Base-by-base conservation (phyloP, 2,797 vertebrate genomes). In the Catharus ustulatus region DNA sequence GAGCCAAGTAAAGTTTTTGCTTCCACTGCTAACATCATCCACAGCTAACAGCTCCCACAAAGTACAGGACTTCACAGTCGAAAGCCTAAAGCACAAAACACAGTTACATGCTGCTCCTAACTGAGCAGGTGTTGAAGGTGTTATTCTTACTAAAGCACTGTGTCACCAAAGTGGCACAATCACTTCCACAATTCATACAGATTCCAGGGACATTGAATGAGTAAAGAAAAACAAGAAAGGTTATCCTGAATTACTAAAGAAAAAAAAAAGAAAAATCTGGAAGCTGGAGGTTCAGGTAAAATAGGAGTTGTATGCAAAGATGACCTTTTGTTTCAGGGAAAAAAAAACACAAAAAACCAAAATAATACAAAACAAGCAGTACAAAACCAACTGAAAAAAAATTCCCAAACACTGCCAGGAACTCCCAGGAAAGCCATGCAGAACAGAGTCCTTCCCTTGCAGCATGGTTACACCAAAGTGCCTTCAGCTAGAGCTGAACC, bases 311-410 rank as follows among this genome's bases (percentile, higher is more conserved):
- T 57, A 49, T 13, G 62, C 34, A 38, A 57, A n/a, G 6, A 26
- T 0, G 0, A 54, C 7, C 5, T 62, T 49, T 27, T 4, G 7
- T 45, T 78, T 34, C 43, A 52, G 32, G 1, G 22, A 0, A 0
- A 6, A 55, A 17, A 1, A 16, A 49, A 3, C 3, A 46, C 48
- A 26, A 49, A 34, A 1, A 52, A 17, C 10, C 4, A 26, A 13
- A 63, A 24, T 4, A 22, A 21, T 6, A n/a, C 20, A 42, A 40
- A 40, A 18, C 13, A 46, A 34, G 10, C 4, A 34, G 19, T 21
- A 24, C 3, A 24, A 68, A 63, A 15, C 2, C 14, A 74, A 38
- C 1, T 3, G 18, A 51, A 16, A 1, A 7, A 42, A 29, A n/a
- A 54, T 3, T 0, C 13, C 7, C 17, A 48, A 15, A 48, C 5